Conservation (phyloP, 1,140 invertebrate genomes). For the Chymomyza costata region DNA sequence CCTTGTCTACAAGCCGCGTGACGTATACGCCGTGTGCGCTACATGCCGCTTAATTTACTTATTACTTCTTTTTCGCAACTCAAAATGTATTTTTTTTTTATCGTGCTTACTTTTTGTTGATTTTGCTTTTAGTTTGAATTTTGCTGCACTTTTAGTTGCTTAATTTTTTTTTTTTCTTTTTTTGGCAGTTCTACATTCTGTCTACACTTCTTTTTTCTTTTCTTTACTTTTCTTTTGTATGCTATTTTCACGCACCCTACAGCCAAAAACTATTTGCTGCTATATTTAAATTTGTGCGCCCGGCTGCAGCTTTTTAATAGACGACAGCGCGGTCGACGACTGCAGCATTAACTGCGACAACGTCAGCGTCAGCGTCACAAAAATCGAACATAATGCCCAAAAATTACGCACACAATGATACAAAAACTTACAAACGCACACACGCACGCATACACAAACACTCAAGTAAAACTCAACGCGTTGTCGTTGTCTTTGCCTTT, state of each 20-base stretch:
- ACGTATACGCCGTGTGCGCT: conserved; percentile 48
- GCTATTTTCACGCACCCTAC: conserved; percentile 30
- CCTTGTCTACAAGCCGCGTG: conserved; percentile 22
- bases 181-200: conserved; percentile 1
- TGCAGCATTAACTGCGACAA: too few relatives aligned
- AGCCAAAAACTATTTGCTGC: conserved; percentile 21
- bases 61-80: too few relatives aligned
- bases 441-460: not conserved
- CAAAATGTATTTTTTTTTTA: conserved; percentile 14
- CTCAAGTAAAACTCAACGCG: conserved; percentile 35
- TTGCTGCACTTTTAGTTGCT: conserved; percentile 15
- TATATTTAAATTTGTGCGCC: conserved; percentile 8
- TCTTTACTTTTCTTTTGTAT: conserved; percentile 37
- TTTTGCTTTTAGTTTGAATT: conserved; percentile 16
- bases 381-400: conserved; percentile 73
- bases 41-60: too few relatives aligned
- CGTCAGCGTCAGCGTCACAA: conserved; percentile 33
- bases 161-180: conserved; percentile 4
- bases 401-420: conserved; percentile 24
- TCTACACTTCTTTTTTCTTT: conserved; percentile 27
- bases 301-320: conserved; percentile 51
- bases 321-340: conserved; percentile 42
- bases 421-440: not conserved
- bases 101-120: conserved; percentile 26
- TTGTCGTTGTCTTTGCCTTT: conserved; percentile 3